These are phyloP conservation scores for Eucriotettix oculatus DNA, from an alignment of 2,888 invertebrate species.

Conservation along the genomic window DNA sequence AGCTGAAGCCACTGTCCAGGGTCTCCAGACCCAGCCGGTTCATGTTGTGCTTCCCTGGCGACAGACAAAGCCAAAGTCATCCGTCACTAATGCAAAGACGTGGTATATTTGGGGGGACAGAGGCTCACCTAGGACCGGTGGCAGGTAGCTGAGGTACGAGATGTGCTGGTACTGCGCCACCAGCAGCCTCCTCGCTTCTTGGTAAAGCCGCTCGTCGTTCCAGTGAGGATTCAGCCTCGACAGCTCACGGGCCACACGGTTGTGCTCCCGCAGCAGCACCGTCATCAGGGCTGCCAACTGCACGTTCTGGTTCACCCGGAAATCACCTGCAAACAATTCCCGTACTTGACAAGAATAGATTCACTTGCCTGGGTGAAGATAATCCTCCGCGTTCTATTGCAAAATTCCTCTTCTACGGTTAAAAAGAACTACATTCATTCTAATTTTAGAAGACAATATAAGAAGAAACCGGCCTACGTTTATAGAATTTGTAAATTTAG, in stretches of 20 bases:
- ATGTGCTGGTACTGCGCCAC: conserved; percentile 41
- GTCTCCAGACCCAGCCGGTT: not conserved
- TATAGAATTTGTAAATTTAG: no score
- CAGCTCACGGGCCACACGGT: conserved; percentile 34
- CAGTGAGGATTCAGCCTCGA: conserved; percentile 35
- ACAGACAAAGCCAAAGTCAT: not conserved
- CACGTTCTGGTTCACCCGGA: conserved; percentile 35
- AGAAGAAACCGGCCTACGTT: no score
- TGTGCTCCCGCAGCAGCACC: conserved; percentile 36
- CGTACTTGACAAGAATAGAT: no score
- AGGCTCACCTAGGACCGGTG: conserved; percentile 30
- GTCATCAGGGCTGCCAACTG: conserved; percentile 35
- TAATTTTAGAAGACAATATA: no score
- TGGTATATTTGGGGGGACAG: no score
- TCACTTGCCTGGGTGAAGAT: no score
- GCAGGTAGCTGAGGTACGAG: conserved; percentile 40
- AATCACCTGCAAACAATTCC: conserved; percentile 26
- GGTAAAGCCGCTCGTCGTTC: conserved; percentile 37
- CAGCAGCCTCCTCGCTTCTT: conserved; percentile 35
- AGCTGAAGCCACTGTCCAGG: not conserved
- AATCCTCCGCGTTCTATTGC: no score
- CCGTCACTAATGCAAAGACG: no score
- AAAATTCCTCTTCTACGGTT: no score
- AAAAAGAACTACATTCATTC: no score
- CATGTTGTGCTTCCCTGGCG: not conserved